phyloP scores from a whole-genome alignment of 2,888 invertebrate genomes.

The Blera fallax region DNA sequence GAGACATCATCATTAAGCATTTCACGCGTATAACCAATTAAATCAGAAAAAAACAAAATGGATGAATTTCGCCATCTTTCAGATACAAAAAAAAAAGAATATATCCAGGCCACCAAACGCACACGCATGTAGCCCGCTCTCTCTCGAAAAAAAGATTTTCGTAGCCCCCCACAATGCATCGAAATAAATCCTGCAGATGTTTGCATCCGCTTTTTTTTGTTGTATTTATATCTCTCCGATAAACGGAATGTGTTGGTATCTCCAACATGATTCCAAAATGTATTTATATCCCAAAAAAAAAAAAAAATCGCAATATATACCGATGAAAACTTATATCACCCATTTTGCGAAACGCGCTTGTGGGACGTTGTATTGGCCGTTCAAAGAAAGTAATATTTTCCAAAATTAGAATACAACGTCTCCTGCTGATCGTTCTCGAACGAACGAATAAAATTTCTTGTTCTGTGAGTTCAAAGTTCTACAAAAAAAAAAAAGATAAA shows the following conservation, averaged over 20 bases:
- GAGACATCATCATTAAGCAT: not conserved
- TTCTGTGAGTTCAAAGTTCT: slow-evolving; percentile 43
- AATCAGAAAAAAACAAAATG: not conserved
- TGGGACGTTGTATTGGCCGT: slow-evolving; percentile 11
- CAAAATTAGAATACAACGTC: slow-evolving; percentile 60
- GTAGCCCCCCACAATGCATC: slow-evolving; percentile 57
- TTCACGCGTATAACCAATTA: not conserved
- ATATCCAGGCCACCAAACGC: slow-evolving; percentile 4
- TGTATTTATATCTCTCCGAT: slow-evolving; percentile 16
- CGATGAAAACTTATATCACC: not conserved
- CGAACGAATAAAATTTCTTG: not conserved
- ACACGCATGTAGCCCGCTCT: not conserved
- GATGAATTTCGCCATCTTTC: not conserved
- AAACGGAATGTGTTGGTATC: slow-evolving; percentile 19
- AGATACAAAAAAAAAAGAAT: not conserved
- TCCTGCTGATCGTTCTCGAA: slow-evolving; percentile 64
- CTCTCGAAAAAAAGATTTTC: not conserved
- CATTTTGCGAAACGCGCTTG: slow-evolving; percentile 28
- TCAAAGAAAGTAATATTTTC: slow-evolving; percentile 16
- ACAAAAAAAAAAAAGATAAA: too few species aligned
- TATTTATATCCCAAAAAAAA: slow-evolving; percentile 39
- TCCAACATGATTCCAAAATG: slow-evolving; percentile 53
- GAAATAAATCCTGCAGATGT: slow-evolving; percentile 19
- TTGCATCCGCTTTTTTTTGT: slow-evolving; percentile 46
- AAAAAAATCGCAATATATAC: slow-evolving; percentile 20